phyloP scores from a whole-genome alignment of 2,113 vertebrate species.

The Takifugu bimaculatus region DNA sequence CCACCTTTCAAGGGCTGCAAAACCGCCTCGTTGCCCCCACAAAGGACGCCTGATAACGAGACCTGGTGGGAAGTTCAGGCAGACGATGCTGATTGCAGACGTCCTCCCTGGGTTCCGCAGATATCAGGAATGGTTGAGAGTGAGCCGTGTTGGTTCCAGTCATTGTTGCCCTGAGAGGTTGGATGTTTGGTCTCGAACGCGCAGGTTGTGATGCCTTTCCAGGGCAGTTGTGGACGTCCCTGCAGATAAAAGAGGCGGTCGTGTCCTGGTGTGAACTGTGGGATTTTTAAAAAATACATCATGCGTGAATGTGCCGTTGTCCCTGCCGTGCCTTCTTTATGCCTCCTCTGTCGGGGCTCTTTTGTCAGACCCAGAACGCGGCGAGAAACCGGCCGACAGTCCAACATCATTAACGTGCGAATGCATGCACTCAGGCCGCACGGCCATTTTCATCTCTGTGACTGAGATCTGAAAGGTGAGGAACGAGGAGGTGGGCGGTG shows the following conservation, averaged over 20 bases:
- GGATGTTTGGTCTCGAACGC: constrained; percentile 8
- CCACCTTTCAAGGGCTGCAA: constrained; percentile 35
- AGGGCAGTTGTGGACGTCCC: no score
- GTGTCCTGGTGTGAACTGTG: not conserved
- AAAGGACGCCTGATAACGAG: constrained; percentile 57
- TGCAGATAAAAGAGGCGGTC: not conserved
- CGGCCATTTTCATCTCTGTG: constrained; percentile 36
- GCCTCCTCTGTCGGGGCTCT: constrained; percentile 44
- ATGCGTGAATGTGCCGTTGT: constrained; percentile 28
- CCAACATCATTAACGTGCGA: constrained; percentile 18
- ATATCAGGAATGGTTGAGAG: constrained; percentile 47
- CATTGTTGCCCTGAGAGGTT: constrained; percentile 7
- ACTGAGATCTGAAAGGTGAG: constrained; percentile 52
- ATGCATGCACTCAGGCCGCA: constrained; percentile 16
- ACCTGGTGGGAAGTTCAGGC: constrained; percentile 53
- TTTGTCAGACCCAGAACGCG: constrained; percentile 30
- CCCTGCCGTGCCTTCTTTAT: constrained; percentile 38
- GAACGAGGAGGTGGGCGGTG: constrained; percentile 4
- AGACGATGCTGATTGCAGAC: constrained; percentile 54
- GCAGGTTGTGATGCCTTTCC: no score
- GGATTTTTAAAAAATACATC: no score
- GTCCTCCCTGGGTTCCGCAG: constrained; percentile 46
- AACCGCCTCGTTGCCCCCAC: constrained; percentile 62
- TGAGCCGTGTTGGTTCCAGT: not conserved
- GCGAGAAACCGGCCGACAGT: no score